Base-by-base conservation (phyloP, 2,888 invertebrate species). In the Hydrotaea cyrtoneurina region DNA sequence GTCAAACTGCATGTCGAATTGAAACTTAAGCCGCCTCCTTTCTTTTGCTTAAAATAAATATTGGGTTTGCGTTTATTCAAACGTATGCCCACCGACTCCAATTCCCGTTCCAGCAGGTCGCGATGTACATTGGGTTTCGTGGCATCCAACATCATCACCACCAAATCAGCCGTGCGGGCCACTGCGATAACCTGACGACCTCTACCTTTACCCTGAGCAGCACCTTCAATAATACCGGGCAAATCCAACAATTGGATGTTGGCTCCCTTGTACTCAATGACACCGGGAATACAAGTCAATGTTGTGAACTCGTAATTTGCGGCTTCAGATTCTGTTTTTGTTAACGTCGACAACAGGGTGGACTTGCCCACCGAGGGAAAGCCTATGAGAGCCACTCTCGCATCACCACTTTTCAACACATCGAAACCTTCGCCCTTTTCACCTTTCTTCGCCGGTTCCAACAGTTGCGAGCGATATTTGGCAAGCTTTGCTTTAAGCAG, bases 191-290 rank as follows among this genome's bases (percentile, higher is more conserved):
- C 98, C 94, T 98, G 97, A 88, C 97, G 93, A 86, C 98, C 98
- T 93, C 98, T 94, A 89, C 98, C 98, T 93, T 97, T 97, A 86
- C 97, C 97, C 92, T 97, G 99, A 1, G 99, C 96, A 86, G 99
- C 99, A 82, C 99, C 99, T 94, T 99, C 99, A 92, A 99, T 99
- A 92, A 99, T 99, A 91, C 99, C 99, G 80, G 99, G 99, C 91
- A 99, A 94, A 95, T 99, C 99, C 0, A 99, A 95, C 86, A 99
- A 93, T 92, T 99, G 99, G 91, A 99, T 99, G 91, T 98, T 98
- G 50, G 99, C 99, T 62, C 99, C 99, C 91, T 98, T 97, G 92
- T 99, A 98, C 91, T 98, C 97, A 86, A 99, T 99, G 0, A 99
- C 99, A 74, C 99, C 99, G 2, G 99, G 99, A 89, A 99, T 99